Conservation (phyloP, 2,888 invertebrate species). For the Agriopis marginaria region DNA sequence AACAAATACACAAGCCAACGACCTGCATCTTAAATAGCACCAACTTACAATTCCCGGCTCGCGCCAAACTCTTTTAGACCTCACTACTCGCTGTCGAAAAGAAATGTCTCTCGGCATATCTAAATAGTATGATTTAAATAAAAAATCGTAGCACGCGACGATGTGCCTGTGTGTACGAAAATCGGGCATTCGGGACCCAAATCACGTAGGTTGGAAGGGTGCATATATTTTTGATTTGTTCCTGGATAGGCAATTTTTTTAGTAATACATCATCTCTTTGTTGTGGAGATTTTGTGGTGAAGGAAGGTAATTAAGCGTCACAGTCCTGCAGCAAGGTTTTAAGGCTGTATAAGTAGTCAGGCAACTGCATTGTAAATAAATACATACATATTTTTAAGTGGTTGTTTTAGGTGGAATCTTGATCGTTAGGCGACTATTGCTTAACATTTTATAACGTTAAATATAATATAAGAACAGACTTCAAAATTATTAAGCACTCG, state of each 20-base stretch:
- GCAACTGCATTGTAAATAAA: too few relatives aligned
- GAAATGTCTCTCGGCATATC: constrained; percentile 78
- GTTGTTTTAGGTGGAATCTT: too few relatives aligned
- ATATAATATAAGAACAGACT: too few relatives aligned
- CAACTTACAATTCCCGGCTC: constrained; percentile 54
- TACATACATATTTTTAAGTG: too few relatives aligned
- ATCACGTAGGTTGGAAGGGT: constrained; percentile 83
- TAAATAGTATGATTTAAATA: constrained; percentile 85
- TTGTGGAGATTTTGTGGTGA: constrained; percentile 49
- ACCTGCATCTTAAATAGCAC: constrained; percentile 15
- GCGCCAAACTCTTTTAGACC: constrained; percentile 62
- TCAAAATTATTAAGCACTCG: too few relatives aligned
- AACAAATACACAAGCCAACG: background rate
- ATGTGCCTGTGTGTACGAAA: constrained; percentile 75
- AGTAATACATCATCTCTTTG: constrained; percentile 66
- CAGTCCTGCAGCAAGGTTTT: constrained; percentile 7
- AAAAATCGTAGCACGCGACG: constrained; percentile 83
- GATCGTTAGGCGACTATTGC: too few relatives aligned
- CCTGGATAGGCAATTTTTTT: constrained; percentile 79
- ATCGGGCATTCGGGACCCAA: constrained; percentile 72
- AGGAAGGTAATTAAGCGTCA: constrained; percentile 45
- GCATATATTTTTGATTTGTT: constrained; percentile 86
- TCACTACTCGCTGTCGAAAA: constrained; percentile 67
- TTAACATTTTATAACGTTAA: too few relatives aligned
- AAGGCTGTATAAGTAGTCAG: background rate